A percentile compares a stretch with the other conserved stretches of the same genome.
Conservation (phyloP, 2,888 invertebrate genomes). For the Eristalis pertinax region DNA sequence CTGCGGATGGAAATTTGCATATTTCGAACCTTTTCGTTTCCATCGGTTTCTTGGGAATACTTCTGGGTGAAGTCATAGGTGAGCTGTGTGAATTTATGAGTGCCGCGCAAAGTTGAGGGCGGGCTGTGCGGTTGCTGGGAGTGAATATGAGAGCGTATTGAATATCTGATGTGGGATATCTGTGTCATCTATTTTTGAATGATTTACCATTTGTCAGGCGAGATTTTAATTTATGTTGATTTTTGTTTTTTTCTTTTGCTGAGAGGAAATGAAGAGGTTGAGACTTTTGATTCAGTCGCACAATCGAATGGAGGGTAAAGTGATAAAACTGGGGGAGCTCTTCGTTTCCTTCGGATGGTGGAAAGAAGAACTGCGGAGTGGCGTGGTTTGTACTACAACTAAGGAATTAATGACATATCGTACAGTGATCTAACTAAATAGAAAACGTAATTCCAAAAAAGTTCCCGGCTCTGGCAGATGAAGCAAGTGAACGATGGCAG, state of each 20-base stretch:
- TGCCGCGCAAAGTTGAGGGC: not conserved
- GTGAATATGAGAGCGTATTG: not conserved
- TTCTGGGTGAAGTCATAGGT: not conserved
- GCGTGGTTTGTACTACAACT: too few species aligned
- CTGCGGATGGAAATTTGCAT: not conserved
- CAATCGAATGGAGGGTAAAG: too few species aligned
- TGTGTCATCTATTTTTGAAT: slow-evolving; percentile 1
- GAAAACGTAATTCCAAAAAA: too few species aligned
- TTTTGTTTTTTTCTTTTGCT: not conserved
- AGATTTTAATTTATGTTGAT: not conserved
- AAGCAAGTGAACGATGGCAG: too few species aligned
- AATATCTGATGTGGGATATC: not conserved
- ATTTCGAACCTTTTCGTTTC: not conserved
- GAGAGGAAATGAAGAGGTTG: not conserved
- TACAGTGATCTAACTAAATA: too few species aligned
- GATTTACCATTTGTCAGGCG: not conserved
- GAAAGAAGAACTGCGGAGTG: too few species aligned
- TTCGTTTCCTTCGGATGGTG: too few species aligned
- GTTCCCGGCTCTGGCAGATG: too few species aligned
- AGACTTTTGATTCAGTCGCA: too few species aligned
- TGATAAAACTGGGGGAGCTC: too few species aligned
- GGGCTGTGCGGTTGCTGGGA: not conserved
- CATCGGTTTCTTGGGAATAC: not conserved
- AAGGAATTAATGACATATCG: too few species aligned
- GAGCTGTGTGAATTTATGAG: not conserved